These are phyloP conservation scores for Cyprinodon diabolis DNA, from an alignment of 2,797 vertebrate genomes.

Conservation along the genomic window DNA sequence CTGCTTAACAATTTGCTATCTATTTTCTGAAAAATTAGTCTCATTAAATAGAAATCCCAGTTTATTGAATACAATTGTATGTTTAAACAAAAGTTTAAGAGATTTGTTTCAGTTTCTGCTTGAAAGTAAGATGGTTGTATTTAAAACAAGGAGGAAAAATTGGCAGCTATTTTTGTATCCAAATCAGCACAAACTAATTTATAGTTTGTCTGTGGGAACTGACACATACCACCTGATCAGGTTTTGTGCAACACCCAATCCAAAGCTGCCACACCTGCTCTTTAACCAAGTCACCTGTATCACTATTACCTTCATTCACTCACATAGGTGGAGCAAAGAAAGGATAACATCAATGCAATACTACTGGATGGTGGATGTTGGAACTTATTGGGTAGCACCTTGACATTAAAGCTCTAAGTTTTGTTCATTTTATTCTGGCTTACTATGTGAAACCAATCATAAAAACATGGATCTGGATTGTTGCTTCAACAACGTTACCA, in stretches of 20 bases:
- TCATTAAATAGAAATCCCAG: not conserved
- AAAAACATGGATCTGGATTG: slow-evolving; percentile 12
- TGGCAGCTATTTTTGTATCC: not conserved
- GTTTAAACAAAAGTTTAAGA: not conserved
- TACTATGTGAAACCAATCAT: not conserved
- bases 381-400: not conserved
- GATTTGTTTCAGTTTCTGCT: not conserved
- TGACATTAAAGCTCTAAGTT: not conserved
- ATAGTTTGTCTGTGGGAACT: slow-evolving; percentile 45
- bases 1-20: not conserved
- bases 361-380: slow-evolving; percentile 17
- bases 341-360: slow-evolving; percentile 38
- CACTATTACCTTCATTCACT: slow-evolving; percentile 38
- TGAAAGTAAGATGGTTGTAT: not conserved
- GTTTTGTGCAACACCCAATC: slow-evolving; percentile 56
- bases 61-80: not conserved
- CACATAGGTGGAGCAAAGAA: slow-evolving; percentile 44
- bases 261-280: slow-evolving; percentile 63
- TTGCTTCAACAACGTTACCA: slow-evolving; percentile 18
- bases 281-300: slow-evolving; percentile 48
- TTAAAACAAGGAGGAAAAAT: not conserved
- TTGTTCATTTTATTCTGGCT: not conserved
- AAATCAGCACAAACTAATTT: not conserved
- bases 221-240: slow-evolving; percentile 12
- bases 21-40: not conserved